phyloP scores from a whole-genome alignment of 2,888 invertebrate genomes.

The Sericinus montela region DNA sequence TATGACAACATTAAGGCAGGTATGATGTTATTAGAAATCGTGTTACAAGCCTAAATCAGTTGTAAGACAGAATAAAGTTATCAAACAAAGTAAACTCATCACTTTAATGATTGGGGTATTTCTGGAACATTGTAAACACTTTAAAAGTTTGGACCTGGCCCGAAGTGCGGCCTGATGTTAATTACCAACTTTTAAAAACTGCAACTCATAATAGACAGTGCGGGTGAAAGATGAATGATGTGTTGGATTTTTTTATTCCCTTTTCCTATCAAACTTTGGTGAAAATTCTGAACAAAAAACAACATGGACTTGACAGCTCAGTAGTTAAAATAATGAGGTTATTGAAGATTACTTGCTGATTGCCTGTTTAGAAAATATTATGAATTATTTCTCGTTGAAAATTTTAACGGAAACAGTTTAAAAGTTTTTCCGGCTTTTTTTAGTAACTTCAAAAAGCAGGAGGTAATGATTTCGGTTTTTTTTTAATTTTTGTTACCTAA shows the following conservation, averaged over 20 bases:
- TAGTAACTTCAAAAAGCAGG: too few species aligned
- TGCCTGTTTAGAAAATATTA: constrained; percentile 26
- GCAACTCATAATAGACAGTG: constrained; percentile 77
- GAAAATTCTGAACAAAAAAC: constrained; percentile 42
- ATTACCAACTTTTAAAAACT: constrained; percentile 75
- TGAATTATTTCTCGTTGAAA: too few species aligned
- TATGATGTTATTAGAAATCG: too few species aligned
- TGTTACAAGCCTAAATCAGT: constrained; percentile 2
- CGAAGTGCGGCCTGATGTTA: constrained; percentile 63
- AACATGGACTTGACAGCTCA: constrained; percentile 45
- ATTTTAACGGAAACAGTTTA: too few species aligned
- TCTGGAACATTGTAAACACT: constrained; percentile 66
- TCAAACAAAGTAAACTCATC: constrained; percentile 35
- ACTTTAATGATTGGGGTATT: constrained; percentile 70
- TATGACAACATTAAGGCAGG: too few species aligned
- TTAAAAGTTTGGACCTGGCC: constrained; percentile 62
- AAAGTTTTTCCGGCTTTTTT: too few species aligned
- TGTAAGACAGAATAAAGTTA: constrained; percentile 30
- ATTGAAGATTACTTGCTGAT: constrained; percentile 27
- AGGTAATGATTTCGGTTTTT: too few species aligned
- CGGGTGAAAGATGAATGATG: constrained; percentile 74
- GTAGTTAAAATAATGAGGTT: constrained; percentile 32
- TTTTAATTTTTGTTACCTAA: too few species aligned
- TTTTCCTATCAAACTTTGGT: constrained; percentile 39
- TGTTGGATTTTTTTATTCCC: constrained; percentile 51